Percentiles rank a stretch among this genome's conserved stretches.
These are phyloP conservation scores for Tokudaia muenninki DNA, from an alignment of 2,797 vertebrate genomes.

Conservation along the genomic window DNA sequence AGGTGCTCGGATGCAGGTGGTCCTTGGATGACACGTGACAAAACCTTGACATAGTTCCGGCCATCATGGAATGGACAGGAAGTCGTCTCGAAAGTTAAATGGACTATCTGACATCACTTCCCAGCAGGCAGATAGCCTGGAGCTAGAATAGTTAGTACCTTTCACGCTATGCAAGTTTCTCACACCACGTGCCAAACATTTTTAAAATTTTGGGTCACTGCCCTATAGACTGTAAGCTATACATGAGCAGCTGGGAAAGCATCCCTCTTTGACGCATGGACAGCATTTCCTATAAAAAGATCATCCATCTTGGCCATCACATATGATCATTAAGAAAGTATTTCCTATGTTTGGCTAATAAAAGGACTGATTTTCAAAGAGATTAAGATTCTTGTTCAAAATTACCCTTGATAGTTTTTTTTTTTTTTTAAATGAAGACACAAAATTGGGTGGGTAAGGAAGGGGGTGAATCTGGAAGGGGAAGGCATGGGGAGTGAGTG, in stretches of 20 bases:
- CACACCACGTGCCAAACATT: slow-evolving; percentile 22
- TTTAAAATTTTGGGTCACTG: slow-evolving; percentile 14
- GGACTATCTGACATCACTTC: background rate
- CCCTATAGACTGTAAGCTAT: background rate
- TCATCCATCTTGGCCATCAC: background rate
- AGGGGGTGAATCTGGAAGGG: too few species aligned
- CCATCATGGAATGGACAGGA: background rate
- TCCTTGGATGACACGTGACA: background rate
- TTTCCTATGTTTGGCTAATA: background rate
- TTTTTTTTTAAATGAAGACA: background rate
- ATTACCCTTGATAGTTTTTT: background rate
- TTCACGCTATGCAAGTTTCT: background rate
- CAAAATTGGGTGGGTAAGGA: background rate
- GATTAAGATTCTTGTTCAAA: slow-evolving; percentile 31
- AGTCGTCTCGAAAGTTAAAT: background rate
- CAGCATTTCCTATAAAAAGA: slow-evolving; percentile 39
- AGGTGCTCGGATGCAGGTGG: background rate
- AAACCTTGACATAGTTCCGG: background rate
- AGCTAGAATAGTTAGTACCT: background rate
- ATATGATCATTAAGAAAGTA: slow-evolving; percentile 8
- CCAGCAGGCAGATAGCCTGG: background rate
- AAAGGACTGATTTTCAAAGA: slow-evolving; percentile 12
- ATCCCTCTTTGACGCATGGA: slow-evolving; percentile 27
- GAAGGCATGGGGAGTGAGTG: background rate
- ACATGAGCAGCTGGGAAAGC: slow-evolving; percentile 57